Percentiles rank a stretch among this genome's conserved stretches.
phyloP scores from a whole-genome alignment of 1,140 invertebrate genomes.

The Philopotamus ludificatus region DNA sequence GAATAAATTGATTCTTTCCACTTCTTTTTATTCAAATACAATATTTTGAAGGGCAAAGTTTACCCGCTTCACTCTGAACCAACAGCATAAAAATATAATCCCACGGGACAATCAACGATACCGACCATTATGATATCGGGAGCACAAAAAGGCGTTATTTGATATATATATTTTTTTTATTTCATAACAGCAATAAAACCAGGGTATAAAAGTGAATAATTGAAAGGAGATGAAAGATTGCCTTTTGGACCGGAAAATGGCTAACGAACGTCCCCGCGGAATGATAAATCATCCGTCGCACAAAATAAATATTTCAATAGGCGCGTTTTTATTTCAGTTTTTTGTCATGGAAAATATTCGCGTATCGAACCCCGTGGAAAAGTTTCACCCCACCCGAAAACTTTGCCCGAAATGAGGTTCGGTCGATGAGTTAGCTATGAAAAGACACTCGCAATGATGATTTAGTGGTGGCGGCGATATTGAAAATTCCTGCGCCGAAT shows the following conservation, averaged over 20 bases:
- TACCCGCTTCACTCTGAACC: too few relatives aligned
- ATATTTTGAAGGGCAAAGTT: too few relatives aligned
- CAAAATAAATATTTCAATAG: slow-evolving; percentile 34
- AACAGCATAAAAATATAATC: too few relatives aligned
- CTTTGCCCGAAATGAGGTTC: not conserved
- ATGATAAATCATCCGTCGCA: slow-evolving; percentile 29
- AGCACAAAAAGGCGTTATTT: too few relatives aligned
- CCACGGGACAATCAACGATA: too few relatives aligned
- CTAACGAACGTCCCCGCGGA: slow-evolving; percentile 20
- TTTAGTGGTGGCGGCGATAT: slow-evolving; percentile 15
- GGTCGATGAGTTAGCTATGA: not conserved
- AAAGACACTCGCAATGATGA: slow-evolving; percentile 1
- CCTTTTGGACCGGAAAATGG: slow-evolving; percentile 5
- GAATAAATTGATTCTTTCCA: too few relatives aligned
- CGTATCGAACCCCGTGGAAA: not conserved
- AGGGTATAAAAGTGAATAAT: slow-evolving; percentile 1
- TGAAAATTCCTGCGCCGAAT: slow-evolving; percentile 9
- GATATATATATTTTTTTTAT: too few relatives aligned
- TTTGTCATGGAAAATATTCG: not conserved
- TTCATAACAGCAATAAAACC: not conserved
- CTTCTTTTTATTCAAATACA: too few relatives aligned
- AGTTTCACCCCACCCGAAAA: not conserved
- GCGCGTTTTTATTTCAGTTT: slow-evolving; percentile 16
- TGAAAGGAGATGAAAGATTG: slow-evolving; percentile 9
- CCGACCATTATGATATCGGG: too few relatives aligned